Conservation (phyloP, 2,797 vertebrate species). For the Bovichtus variegatus region DNA sequence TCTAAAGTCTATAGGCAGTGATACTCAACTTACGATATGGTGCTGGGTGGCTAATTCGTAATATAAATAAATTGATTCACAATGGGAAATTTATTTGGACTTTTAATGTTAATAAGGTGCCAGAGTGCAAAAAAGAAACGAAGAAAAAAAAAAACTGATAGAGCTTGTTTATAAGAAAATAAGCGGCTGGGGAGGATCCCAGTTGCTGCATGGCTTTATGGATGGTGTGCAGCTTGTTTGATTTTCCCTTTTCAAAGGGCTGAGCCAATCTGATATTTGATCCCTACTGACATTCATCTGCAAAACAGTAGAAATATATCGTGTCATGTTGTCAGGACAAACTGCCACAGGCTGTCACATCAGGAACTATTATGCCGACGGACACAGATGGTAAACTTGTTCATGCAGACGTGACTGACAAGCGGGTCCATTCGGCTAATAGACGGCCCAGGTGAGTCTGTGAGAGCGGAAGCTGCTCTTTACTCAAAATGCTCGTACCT, state of each 20-base stretch:
- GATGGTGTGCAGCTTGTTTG: neutral
- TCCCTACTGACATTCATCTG: conserved; percentile 24
- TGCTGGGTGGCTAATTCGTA: too few relatives aligned
- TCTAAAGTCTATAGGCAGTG: too few relatives aligned
- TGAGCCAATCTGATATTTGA: conserved; percentile 13
- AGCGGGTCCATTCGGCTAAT: conserved; percentile 12
- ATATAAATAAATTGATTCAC: too few relatives aligned
- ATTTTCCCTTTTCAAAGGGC: neutral
- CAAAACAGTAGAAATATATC: neutral
- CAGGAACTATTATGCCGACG: neutral
- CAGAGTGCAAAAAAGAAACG: too few relatives aligned
- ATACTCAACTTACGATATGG: too few relatives aligned
- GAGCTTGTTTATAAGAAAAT: too few relatives aligned
- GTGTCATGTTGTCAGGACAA: neutral
- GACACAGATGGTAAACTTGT: neutral
- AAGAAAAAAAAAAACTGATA: too few relatives aligned
- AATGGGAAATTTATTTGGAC: too few relatives aligned
- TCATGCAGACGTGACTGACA: conserved; percentile 32
- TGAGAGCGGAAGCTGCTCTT: conserved; percentile 34
- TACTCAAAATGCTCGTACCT: conserved; percentile 35
- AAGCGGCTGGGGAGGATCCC: too few relatives aligned
- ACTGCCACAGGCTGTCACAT: neutral
- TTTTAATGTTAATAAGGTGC: too few relatives aligned
- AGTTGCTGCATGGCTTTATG: neutral
- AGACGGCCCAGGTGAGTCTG: conserved; percentile 50